Evolutionary conservation across 2,113 vertebrate species (phyloP).

Genomic region (Sylvietta virens): DNA sequence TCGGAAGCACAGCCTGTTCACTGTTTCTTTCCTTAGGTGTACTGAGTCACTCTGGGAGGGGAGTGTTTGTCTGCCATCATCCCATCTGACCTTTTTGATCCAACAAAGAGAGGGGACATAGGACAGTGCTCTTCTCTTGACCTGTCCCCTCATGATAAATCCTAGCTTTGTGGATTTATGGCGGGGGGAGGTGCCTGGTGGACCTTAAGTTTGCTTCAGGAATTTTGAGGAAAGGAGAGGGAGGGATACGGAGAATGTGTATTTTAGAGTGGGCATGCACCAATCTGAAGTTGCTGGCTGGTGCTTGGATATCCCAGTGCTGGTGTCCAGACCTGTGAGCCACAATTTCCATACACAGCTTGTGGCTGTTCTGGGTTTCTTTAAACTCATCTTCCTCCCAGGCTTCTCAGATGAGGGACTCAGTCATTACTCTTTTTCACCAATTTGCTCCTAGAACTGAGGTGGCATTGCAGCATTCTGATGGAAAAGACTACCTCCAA

Average conservation of each 20-base stretch:
- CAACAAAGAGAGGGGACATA: neutral
- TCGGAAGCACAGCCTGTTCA: neutral
- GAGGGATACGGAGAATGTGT: fast-evolving
- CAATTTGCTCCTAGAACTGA: neutral
- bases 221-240: neutral
- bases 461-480: neutral
- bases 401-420: neutral
- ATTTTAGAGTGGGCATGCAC: neutral
- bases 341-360: neutral
- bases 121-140: neutral
- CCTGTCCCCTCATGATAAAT: neutral
- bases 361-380: neutral
- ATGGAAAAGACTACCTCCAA: neutral
- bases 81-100: neutral
- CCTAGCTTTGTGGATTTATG: neutral
- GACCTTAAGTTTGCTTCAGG: neutral
- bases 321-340: fast-evolving
- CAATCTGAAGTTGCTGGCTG: neutral
- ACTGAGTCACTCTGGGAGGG: neutral
- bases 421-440: neutral
- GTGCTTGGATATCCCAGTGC: fast-evolving
- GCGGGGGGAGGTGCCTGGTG: neutral
- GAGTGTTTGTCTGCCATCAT: neutral
- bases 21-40: neutral
- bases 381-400: neutral